Conservation (phyloP, 2,888 invertebrate species). For the Trimorus sp. region DNA sequence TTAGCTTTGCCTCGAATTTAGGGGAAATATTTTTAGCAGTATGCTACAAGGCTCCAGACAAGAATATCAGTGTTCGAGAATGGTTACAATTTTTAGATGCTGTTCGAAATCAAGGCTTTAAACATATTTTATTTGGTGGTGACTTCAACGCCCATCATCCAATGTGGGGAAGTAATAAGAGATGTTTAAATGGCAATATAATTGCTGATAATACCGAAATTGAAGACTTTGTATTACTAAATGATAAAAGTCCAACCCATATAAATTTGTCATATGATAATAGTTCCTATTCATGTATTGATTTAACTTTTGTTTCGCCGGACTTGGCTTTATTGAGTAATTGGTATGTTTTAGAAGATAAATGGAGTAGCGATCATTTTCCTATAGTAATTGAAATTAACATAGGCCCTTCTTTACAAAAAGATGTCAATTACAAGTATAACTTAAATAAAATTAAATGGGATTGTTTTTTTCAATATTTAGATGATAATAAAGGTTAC, state of each 20-base stretch:
- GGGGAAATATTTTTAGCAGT: constrained; percentile 24
- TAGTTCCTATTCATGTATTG: constrained; percentile 9
- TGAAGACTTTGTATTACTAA: constrained; percentile 6
- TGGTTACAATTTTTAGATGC: constrained; percentile 3
- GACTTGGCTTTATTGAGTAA: neutral
- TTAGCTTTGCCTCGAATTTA: neutral
- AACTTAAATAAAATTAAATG: constrained; percentile 8
- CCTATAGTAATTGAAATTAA: too few relatives aligned
- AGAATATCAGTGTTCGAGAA: neutral
- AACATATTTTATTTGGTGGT: neutral
- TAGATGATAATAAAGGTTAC: neutral
- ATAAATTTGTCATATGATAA: neutral
- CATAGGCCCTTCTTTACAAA: too few relatives aligned
- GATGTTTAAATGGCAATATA: constrained; percentile 7
- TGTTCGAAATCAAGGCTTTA: neutral
- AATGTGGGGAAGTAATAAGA: neutral
- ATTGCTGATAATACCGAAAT: constrained; percentile 16
- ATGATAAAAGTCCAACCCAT: neutral
- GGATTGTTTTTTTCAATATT: neutral
- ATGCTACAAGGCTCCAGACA: constrained; percentile 41
- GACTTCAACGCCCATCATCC: constrained; percentile 24
- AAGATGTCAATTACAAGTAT: too few relatives aligned
- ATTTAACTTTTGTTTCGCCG: constrained; percentile 10
- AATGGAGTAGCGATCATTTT: constrained; percentile 4
- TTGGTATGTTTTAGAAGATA: constrained; percentile 5